These are phyloP conservation scores for Phrixothrix hirtus DNA, from an alignment of 2,888 invertebrate genomes.

Conservation along the genomic window DNA sequence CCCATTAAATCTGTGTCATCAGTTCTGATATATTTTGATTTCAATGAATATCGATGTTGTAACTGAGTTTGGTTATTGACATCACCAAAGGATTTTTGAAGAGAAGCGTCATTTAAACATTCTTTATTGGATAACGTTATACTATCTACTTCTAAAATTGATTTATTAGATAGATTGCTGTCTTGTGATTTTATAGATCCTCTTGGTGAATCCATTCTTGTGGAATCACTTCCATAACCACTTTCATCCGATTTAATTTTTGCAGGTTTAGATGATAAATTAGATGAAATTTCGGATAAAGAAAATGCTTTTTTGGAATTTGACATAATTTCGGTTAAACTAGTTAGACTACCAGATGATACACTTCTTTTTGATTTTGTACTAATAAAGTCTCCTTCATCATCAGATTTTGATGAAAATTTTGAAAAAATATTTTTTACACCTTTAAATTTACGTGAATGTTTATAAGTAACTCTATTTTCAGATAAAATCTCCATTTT, in stretches of 20 bases:
- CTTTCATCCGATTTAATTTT: slow-evolving; percentile 59
- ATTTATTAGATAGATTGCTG: slow-evolving; percentile 27
- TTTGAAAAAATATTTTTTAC: slow-evolving; percentile 44
- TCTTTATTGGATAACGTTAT: too few relatives aligned
- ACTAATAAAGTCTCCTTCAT: slow-evolving; percentile 42
- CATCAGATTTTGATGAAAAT: slow-evolving; percentile 49
- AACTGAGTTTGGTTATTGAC: too few relatives aligned
- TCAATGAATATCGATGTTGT: too few relatives aligned
- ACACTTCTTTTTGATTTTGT: slow-evolving; percentile 7
- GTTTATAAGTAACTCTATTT: slow-evolving; percentile 41
- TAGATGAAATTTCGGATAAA: slow-evolving; percentile 45
- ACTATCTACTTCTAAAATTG: too few relatives aligned
- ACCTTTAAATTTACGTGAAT: slow-evolving; percentile 43
- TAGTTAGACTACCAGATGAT: slow-evolving; percentile 48
- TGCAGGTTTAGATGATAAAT: slow-evolving; percentile 33
- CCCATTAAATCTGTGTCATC: too few relatives aligned
- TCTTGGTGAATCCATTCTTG: slow-evolving; percentile 60
- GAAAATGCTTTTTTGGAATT: slow-evolving; percentile 43
- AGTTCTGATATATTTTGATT: too few relatives aligned
- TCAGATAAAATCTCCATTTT: slow-evolving; percentile 40
- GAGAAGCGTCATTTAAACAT: too few relatives aligned
- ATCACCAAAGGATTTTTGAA: too few relatives aligned
- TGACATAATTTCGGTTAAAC: slow-evolving; percentile 47
- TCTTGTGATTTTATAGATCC: slow-evolving; percentile 49
- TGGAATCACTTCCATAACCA: slow-evolving; percentile 65